phyloP scores from a whole-genome alignment of 2,113 vertebrate genomes.

The Eudyptes chrysolophus region DNA sequence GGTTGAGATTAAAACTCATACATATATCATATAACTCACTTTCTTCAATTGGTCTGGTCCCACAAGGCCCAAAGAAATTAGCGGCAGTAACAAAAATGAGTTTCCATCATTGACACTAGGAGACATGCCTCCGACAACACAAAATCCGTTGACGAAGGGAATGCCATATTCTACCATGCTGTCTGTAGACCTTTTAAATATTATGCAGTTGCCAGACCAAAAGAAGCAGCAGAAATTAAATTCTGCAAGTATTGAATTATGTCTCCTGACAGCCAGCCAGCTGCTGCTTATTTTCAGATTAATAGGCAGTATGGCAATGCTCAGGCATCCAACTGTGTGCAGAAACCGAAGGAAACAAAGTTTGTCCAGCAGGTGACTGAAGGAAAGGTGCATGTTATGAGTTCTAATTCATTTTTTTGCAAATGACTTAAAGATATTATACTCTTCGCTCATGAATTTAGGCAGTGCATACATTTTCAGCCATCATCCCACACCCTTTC shows the following conservation, averaged over 20 bases:
- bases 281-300: background rate
- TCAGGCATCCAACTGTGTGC: background rate
- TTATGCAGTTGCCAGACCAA: background rate
- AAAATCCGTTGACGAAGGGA: accelerated
- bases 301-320: background rate
- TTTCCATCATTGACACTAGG: background rate
- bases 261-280: background rate
- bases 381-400: background rate
- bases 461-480: background rate
- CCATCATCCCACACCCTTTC: background rate
- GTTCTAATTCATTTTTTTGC: background rate
- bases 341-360: background rate
- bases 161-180: background rate
- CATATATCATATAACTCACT: background rate
- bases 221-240: background rate
- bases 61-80: background rate
- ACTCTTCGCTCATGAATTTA: background rate
- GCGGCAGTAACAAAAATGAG: background rate
- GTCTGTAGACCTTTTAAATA: background rate
- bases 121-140: background rate
- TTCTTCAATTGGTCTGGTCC: background rate
- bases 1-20: background rate
- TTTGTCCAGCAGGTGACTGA: background rate
- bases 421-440: background rate
- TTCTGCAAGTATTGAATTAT: background rate